phyloP scores from a whole-genome alignment of 2,113 vertebrate species.

The Tragelaphus scriptus region DNA sequence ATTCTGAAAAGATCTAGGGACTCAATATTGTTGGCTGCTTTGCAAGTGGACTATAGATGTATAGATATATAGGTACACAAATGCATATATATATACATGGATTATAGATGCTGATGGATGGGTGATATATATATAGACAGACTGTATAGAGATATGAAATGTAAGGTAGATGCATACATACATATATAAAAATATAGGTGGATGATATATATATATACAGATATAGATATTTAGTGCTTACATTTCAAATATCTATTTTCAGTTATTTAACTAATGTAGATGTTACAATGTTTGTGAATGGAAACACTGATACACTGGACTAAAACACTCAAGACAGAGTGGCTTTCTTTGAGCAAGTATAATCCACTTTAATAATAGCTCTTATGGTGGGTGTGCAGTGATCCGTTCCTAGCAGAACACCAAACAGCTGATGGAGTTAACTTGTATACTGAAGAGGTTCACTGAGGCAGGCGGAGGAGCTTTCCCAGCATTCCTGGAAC shows the following conservation, averaged over 20 bases:
- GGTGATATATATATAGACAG: background rate
- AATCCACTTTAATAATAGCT: constrained; percentile 24
- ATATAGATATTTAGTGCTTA: too few relatives aligned
- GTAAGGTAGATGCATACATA: background rate
- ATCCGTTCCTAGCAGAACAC: constrained; percentile 48
- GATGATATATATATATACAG: background rate
- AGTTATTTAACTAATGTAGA: too few relatives aligned
- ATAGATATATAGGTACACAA: background rate
- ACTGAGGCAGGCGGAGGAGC: constrained; percentile 49
- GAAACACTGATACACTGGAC: background rate
- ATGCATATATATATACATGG: background rate
- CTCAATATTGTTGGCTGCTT: background rate
- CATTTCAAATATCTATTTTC: too few relatives aligned
- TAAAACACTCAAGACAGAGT: background rate
- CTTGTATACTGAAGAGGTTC: constrained; percentile 53
- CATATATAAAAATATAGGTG: too few relatives aligned
- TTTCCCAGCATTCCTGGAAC: constrained; percentile 27
- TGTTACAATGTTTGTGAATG: background rate
- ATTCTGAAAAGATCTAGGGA: background rate
- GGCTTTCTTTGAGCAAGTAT: constrained; percentile 62
- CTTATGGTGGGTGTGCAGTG: constrained; percentile 53
- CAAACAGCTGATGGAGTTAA: constrained; percentile 64
- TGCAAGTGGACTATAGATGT: background rate
- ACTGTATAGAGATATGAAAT: background rate
- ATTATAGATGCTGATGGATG: background rate